Evolutionary conservation across 2,113 vertebrate species (phyloP), one percentile per base, ranked within the genome.

Genomic region (Cyrtonyx montezumae): DNA sequence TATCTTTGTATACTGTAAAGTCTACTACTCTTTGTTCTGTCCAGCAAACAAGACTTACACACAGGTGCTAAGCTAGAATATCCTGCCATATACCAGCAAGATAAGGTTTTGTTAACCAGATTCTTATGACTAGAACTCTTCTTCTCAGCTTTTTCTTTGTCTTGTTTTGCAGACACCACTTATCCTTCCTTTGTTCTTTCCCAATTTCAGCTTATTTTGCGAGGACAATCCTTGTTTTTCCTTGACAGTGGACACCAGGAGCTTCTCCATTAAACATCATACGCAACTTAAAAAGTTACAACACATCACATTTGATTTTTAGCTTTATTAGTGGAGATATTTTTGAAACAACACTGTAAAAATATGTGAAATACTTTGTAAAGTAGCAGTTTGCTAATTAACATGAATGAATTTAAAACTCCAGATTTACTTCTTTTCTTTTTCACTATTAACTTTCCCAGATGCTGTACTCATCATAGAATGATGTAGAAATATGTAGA

Each of bases 391-490:
- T 74, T 89, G 63, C 67, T 95, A 96, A 93, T 95, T 96, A 93
- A 93, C 55, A 45, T 6, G 58, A 87, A 77, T 82, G 32, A 91
- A 91, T 87, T 88, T 87, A 91, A 91, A 95, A 49, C 13, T 62
- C 42, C 23, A 37, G 78, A 84, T 82, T 95, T 88, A 84, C 74
- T 95, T 93, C 76, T 70, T 62, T 89, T 83, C 67, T 34, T 37
- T 89, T 94, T 71, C 61, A 90, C 95, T 91, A 93, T 94, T 96
- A 93, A 89, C 75, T 79, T 66, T 49, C 17, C 70, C 87, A 51
- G 46, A 37, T 66, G 70, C 87, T 63, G 48, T 19, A 73, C 70
- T 84, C 8, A 1, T 55, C 7, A 2, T 73, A 71, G 45, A 49
- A 36, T 25, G 13, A 4, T 53, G 58, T 11, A 84, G 59, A 90